A percentile compares a stretch with the other conserved stretches of the same genome.
Evolutionary conservation across 2,888 invertebrate species (phyloP).

Genomic region (Torymus texanus): DNA sequence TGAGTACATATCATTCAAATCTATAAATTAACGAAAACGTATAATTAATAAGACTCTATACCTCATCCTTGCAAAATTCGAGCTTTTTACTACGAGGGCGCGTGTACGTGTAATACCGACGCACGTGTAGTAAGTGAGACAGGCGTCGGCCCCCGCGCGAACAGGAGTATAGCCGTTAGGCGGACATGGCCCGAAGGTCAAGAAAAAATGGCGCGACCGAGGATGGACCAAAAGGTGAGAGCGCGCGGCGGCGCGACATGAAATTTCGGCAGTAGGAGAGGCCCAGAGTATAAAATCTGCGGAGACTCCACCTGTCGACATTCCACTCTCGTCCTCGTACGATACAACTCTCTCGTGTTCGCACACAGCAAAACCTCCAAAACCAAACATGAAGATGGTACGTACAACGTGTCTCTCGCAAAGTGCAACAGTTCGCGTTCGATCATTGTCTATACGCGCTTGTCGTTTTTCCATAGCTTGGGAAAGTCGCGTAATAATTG

Average conservation of each 20-base stretch:
- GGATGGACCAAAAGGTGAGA: slow-evolving; percentile 30
- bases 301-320: neutral
- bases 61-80: too few relatives aligned
- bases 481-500: too few relatives aligned
- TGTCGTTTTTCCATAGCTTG: too few relatives aligned
- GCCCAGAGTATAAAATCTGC: slow-evolving; percentile 26
- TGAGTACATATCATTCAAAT: too few relatives aligned
- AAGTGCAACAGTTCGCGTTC: too few relatives aligned
- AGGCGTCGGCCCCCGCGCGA: neutral
- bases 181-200: slow-evolving; percentile 16
- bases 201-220: neutral
- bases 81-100: too few relatives aligned
- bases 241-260: neutral
- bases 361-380: neutral
- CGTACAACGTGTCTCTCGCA: neutral
- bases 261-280: slow-evolving; percentile 28
- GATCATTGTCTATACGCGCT: too few relatives aligned
- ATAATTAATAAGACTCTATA: too few relatives aligned
- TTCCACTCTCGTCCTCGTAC: slow-evolving; percentile 22
- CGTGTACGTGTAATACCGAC: too few relatives aligned
- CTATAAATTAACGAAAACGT: too few relatives aligned
- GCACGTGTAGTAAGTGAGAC: too few relatives aligned
- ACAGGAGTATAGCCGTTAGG: neutral
- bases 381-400: slow-evolving; percentile 46
- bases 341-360: neutral